Evolutionary conservation across 2,888 invertebrate genomes (phyloP).

Genomic region (Exocentrus adspersus): DNA sequence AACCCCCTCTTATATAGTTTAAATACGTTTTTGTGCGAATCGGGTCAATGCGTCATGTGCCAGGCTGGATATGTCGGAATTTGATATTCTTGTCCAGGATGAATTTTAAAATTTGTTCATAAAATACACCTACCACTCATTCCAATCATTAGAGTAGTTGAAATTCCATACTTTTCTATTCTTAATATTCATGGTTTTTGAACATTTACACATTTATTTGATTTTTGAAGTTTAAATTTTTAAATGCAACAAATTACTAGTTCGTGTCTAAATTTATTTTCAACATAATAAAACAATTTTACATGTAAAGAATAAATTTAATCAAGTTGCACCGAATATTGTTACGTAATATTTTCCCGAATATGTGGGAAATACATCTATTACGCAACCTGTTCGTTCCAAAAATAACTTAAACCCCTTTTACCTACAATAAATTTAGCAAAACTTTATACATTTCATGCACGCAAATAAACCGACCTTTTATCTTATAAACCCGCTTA

Average conservation of each 20-base stretch:
- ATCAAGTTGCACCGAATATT: too few species aligned
- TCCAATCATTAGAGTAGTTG: too few species aligned
- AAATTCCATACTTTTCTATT: too few species aligned
- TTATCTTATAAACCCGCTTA: conserved; percentile 12
- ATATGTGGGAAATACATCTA: neutral
- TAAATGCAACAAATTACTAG: too few species aligned
- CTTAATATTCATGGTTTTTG: too few species aligned
- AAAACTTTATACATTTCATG: conserved; percentile 7
- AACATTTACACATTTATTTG: too few species aligned
- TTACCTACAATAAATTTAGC: conserved; percentile 12
- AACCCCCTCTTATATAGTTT: conserved; percentile 9
- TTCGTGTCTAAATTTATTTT: too few species aligned
- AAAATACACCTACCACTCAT: too few species aligned
- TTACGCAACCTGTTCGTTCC: neutral
- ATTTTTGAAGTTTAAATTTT: too few species aligned
- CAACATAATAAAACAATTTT: too few species aligned
- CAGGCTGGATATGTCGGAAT: neutral
- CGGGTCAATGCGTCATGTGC: conserved; percentile 17
- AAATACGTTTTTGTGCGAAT: conserved; percentile 23
- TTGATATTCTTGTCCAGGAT: neutral
- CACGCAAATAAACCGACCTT: conserved; percentile 16
- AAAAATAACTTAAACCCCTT: neutral
- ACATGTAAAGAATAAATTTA: too few species aligned
- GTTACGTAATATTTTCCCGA: neutral
- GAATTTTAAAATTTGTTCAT: neutral